phyloP scores from a whole-genome alignment of 1,140 invertebrate genomes.

The Atta colombica region DNA sequence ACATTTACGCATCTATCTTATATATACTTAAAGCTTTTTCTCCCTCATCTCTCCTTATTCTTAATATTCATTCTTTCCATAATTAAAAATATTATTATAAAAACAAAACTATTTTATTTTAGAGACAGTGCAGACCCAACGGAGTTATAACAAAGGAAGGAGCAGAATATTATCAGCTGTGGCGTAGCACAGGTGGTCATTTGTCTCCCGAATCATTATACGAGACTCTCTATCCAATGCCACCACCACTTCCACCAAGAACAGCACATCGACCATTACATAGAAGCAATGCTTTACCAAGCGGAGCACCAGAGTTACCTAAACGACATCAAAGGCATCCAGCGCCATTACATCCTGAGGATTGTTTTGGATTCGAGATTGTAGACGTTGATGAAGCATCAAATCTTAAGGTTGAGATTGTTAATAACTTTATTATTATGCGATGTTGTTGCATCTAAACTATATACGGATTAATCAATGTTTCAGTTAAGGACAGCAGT shows the following conservation, averaged over 20 bases:
- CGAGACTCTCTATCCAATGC: conserved; percentile 81
- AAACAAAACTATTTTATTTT: conserved; percentile 69
- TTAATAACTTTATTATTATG: background rate
- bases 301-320: conserved; percentile 82
- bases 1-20: too few species aligned
- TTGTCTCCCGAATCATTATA: conserved; percentile 79
- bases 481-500: conserved; percentile 82
- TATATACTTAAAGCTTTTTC: too few species aligned
- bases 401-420: conserved; percentile 79
- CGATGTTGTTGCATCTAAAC: background rate
- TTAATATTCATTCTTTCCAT: too few species aligned
- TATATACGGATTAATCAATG: conserved; percentile 27
- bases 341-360: conserved; percentile 87
- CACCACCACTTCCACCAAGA: conserved; percentile 87
- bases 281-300: conserved; percentile 87
- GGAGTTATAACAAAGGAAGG: conserved; percentile 78
- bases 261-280: conserved; percentile 89
- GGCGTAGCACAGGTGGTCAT: conserved; percentile 84
- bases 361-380: conserved; percentile 92
- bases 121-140: conserved; percentile 77
- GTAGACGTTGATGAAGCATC: conserved; percentile 91
- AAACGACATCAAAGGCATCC: conserved; percentile 87
- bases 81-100: conserved; percentile 43
- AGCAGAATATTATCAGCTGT: conserved; percentile 85
- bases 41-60: too few species aligned